phyloP scores from a whole-genome alignment of 2,888 invertebrate genomes.

The Dysmachus trigonus region DNA sequence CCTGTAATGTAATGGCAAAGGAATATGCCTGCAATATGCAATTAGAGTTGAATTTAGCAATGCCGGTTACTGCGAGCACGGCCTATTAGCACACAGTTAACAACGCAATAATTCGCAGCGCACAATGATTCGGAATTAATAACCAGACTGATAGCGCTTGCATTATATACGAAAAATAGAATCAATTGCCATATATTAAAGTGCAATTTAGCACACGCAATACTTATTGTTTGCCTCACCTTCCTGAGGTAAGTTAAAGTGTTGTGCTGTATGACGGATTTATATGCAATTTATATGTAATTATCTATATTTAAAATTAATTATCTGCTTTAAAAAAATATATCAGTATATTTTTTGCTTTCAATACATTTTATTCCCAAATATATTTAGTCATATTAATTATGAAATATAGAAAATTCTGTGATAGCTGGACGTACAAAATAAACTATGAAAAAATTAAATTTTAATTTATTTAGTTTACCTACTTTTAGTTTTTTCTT shows the following conservation, averaged over 20 bases:
- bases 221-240: neutral
- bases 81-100: neutral
- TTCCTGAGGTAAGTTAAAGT: neutral
- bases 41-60: neutral
- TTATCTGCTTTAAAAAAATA: too few species aligned
- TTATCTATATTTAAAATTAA: too few species aligned
- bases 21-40: neutral
- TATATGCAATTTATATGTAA: neutral
- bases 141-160: neutral
- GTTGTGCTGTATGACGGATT: neutral
- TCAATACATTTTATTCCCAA: too few species aligned
- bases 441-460: too few species aligned
- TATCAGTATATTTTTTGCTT: too few species aligned
- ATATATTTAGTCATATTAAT: too few species aligned
- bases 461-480: too few species aligned
- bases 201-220: neutral
- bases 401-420: too few species aligned
- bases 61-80: neutral
- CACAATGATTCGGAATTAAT: neutral
- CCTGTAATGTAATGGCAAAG: neutral
- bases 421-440: too few species aligned
- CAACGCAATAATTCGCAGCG: neutral
- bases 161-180: neutral
- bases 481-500: too few species aligned
- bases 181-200: neutral